A percentile compares a stretch with the other conserved stretches of the same genome.
Evolutionary conservation across 1,140 invertebrate species (phyloP).

Genomic region (Meteorus sp.): DNA sequence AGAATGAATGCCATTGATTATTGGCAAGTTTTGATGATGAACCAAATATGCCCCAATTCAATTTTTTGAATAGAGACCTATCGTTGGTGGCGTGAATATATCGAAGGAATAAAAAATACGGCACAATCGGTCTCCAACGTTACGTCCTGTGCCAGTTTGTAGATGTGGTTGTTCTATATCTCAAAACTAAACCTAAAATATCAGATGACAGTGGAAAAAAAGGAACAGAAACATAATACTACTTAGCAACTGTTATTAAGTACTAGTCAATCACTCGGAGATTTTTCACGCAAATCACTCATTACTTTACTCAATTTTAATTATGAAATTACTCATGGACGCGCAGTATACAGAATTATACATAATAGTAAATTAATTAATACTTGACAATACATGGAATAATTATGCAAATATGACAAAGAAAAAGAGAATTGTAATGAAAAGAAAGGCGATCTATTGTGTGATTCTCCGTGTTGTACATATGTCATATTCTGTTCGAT

Average conservation of each 20-base stretch:
- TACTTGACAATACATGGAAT: slow-evolving; percentile 3
- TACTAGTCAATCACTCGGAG: background rate
- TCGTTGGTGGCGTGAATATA: too few species aligned
- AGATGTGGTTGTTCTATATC: too few species aligned
- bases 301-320: background rate
- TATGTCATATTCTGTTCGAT: background rate
- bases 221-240: too few species aligned
- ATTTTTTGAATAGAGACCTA: too few species aligned
- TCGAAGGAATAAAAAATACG: too few species aligned
- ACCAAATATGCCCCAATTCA: background rate
- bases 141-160: too few species aligned
- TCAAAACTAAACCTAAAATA: too few species aligned
- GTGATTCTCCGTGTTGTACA: background rate
- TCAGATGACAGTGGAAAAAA: background rate
- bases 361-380: background rate
- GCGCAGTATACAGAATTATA: too few species aligned
- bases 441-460: background rate
- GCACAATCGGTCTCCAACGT: too few species aligned
- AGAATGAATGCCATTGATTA: slow-evolving; percentile 20
- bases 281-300: background rate
- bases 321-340: background rate
- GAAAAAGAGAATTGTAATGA: background rate
- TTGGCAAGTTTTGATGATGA: slow-evolving; percentile 39
- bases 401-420: background rate
- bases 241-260: slow-evolving; percentile 6